Percentiles rank a stretch among this genome's conserved stretches.
Conservation (phyloP, 1,140 invertebrate genomes). For the Drosophila ogumai region DNA sequence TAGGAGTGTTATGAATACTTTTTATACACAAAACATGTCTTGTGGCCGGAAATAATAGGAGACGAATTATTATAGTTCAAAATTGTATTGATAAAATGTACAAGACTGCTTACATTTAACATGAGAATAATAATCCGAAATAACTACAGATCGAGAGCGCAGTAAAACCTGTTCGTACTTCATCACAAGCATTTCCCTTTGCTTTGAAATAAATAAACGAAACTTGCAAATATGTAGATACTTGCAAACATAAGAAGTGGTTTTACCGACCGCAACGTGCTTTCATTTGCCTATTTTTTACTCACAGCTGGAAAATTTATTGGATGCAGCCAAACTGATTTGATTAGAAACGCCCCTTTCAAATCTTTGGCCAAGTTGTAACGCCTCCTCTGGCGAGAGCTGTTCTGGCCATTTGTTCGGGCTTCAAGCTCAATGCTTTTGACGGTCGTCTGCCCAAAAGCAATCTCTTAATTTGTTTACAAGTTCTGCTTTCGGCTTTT, state of each 20-base stretch:
- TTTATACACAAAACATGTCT: slow-evolving; percentile 20
- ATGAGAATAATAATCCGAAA: background rate
- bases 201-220: slow-evolving; percentile 34
- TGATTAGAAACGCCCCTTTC: slow-evolving; percentile 80
- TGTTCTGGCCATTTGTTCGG: slow-evolving; percentile 67
- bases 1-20: slow-evolving; percentile 57
- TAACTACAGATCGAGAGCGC: background rate
- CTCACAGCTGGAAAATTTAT: slow-evolving; percentile 61
- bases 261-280: slow-evolving; percentile 60
- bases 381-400: slow-evolving; percentile 35
- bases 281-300: slow-evolving; percentile 46
- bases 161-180: slow-evolving; percentile 11
- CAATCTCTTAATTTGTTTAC: slow-evolving; percentile 83
- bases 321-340: slow-evolving; percentile 78
- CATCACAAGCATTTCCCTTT: background rate
- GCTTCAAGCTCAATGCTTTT: slow-evolving; percentile 72
- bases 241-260: slow-evolving; percentile 58
- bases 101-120: background rate
- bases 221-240: slow-evolving; percentile 67
- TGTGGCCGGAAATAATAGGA: background rate
- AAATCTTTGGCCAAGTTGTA: slow-evolving; percentile 55
- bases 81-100: background rate
- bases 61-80: background rate
- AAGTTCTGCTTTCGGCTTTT: slow-evolving; percentile 76
- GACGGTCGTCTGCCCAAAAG: slow-evolving; percentile 75